These are phyloP conservation scores for Cephus sareptanus DNA, from an alignment of 2,888 invertebrate genomes.

Conservation along the genomic window DNA sequence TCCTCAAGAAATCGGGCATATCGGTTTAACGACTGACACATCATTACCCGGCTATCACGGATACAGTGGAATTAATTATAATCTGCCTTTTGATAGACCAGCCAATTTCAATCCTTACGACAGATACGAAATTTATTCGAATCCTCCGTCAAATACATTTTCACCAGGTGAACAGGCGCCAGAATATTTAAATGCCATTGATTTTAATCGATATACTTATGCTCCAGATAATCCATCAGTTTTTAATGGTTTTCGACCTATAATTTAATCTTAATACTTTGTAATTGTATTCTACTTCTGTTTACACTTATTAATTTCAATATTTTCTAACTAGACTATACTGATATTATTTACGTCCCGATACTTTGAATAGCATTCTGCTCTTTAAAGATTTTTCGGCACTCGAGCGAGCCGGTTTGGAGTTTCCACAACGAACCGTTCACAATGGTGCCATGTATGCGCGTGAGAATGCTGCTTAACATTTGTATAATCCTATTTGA, in stretches of 20 bases:
- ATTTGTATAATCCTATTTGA: neutral
- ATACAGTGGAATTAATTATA: slow-evolving; percentile 1
- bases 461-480: neutral
- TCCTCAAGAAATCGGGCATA: slow-evolving; percentile 46
- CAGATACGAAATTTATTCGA: neutral
- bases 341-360: neutral
- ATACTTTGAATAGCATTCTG: neutral
- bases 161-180: neutral
- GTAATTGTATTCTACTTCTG: neutral
- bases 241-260: slow-evolving; percentile 18
- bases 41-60: slow-evolving; percentile 7
- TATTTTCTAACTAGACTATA: neutral
- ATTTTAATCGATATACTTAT: slow-evolving; percentile 12
- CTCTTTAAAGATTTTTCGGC: neutral
- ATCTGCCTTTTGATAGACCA: slow-evolving; percentile 12
- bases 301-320: neutral
- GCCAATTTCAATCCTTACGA: slow-evolving; percentile 14
- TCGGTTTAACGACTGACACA: slow-evolving; percentile 42
- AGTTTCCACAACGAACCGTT: neutral
- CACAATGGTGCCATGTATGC: neutral
- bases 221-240: slow-evolving; percentile 9
- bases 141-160: neutral
- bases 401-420: neutral
- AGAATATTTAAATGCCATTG: slow-evolving; percentile 13
- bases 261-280: neutral